Evolutionary conservation across 2,113 vertebrate genomes (phyloP).

Genomic region (Apteryx mantelli): DNA sequence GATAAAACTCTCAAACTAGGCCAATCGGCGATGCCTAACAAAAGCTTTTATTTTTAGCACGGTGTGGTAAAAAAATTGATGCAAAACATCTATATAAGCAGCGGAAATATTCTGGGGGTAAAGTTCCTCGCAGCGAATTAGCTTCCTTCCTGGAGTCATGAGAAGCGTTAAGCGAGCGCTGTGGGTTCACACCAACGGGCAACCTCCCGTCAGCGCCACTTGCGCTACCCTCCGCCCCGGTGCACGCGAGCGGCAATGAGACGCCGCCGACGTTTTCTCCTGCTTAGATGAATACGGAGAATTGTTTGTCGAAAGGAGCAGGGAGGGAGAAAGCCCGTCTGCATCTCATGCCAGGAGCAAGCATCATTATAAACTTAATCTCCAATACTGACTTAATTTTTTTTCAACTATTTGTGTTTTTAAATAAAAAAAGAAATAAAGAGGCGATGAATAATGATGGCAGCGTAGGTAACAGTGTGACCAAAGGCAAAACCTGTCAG

Average conservation of each 20-base stretch:
- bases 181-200: not conserved
- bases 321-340: not conserved
- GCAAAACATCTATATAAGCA: not conserved
- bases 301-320: not conserved
- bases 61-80: not conserved
- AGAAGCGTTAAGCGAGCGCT: not conserved
- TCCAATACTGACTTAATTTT: not conserved
- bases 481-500: not conserved
- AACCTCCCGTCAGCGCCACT: not conserved
- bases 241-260: not conserved
- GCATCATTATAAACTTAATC: not conserved
- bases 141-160: accelerated
- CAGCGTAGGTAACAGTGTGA: not conserved
- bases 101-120: not conserved
- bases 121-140: accelerated
- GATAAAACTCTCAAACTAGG: not conserved
- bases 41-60: not conserved
- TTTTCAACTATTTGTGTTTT: not conserved
- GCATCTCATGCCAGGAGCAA: not conserved
- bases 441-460: not conserved
- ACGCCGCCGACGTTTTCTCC: not conserved
- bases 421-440: not conserved
- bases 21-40: not conserved
- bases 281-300: not conserved
- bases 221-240: not conserved